These are phyloP conservation scores for Celastrina argiolus DNA, from an alignment of 2,888 invertebrate genomes.

Conservation along the genomic window DNA sequence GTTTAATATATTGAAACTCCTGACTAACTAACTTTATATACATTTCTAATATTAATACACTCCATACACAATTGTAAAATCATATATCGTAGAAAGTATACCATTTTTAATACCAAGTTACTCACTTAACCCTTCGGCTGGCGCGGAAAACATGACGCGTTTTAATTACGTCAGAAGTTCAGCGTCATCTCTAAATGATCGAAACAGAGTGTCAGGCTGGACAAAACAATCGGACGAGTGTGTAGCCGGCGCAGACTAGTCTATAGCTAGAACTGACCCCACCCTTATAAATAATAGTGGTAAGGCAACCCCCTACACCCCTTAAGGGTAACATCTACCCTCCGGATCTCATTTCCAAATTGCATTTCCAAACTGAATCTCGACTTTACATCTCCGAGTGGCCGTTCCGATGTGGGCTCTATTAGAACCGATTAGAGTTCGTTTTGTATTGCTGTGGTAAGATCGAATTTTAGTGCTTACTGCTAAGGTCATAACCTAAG, in stretches of 20 bases:
- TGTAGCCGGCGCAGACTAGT: constrained; percentile 47
- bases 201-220: constrained; percentile 23
- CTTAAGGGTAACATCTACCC: constrained; percentile 65
- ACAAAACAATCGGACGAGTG: constrained; percentile 54
- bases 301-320: constrained; percentile 63
- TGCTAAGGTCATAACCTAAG: constrained; percentile 67
- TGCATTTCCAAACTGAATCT: constrained; percentile 73
- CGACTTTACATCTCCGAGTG: constrained; percentile 58
- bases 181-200: constrained; percentile 1
- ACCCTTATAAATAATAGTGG: constrained; percentile 78
- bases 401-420: constrained; percentile 41
- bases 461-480: constrained; percentile 53
- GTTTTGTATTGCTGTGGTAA: constrained; percentile 38
- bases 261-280: constrained; percentile 63
- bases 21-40: too few relatives aligned
- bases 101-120: not conserved
- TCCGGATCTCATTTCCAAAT: constrained; percentile 77
- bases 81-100: not conserved
- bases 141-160: not conserved
- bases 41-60: too few relatives aligned
- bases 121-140: not conserved
- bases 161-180: not conserved
- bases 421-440: constrained; percentile 40
- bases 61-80: too few relatives aligned
- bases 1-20: too few relatives aligned